These are phyloP conservation scores for Acleris cristana DNA, from an alignment of 2,888 invertebrate genomes.

Conservation along the genomic window DNA sequence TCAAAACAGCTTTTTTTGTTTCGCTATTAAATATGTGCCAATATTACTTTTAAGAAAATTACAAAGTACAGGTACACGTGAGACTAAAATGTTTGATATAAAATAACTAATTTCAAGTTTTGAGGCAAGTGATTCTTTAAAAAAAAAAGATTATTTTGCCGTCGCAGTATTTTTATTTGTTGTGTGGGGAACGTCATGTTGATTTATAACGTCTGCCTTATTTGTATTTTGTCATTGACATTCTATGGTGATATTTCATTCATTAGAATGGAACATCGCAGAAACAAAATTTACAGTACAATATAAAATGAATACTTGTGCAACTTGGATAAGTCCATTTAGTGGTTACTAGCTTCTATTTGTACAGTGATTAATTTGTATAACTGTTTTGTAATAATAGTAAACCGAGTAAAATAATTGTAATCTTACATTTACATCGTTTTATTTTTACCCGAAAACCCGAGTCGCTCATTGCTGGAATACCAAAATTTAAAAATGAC, in stretches of 20 bases:
- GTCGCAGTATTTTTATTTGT: too few species aligned
- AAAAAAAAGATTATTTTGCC: background rate
- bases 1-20: slow-evolving; percentile 13
- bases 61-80: slow-evolving; percentile 36
- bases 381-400: slow-evolving; percentile 77
- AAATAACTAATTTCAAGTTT: slow-evolving; percentile 30
- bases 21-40: slow-evolving; percentile 52
- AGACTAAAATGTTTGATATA: slow-evolving; percentile 51
- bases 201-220: too few species aligned
- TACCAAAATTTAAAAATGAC: too few species aligned
- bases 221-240: too few species aligned
- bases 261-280: slow-evolving; percentile 5
- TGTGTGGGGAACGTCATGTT: too few species aligned
- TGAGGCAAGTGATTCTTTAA: slow-evolving; percentile 6
- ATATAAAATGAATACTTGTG: slow-evolving; percentile 18
- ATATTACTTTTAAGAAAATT: slow-evolving; percentile 40
- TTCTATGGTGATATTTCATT: too few species aligned
- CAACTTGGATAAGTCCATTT: slow-evolving; percentile 47
- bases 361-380: slow-evolving; percentile 78
- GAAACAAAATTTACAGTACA: slow-evolving; percentile 41
- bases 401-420: slow-evolving; percentile 67
- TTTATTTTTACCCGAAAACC: background rate
- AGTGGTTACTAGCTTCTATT: slow-evolving; percentile 62
- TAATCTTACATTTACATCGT: slow-evolving; percentile 46
- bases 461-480: too few species aligned